A percentile compares a stretch with the other conserved stretches of the same genome.
Evolutionary conservation across 1,140 invertebrate species (phyloP).

Genomic region (Pectinophora gossypiella): DNA sequence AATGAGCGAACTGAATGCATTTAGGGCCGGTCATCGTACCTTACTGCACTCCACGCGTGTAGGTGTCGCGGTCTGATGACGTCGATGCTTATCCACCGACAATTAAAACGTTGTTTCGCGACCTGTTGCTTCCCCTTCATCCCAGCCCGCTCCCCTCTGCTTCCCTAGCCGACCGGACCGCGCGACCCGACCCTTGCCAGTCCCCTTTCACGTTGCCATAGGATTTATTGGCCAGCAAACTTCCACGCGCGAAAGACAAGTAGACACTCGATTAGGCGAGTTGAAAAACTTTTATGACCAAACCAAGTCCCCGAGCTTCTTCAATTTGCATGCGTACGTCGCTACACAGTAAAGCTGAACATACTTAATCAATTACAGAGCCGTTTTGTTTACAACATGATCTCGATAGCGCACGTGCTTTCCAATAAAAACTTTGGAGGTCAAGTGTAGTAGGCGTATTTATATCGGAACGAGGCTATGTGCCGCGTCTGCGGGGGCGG

Average conservation of each 20-base stretch:
- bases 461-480: slow-evolving; percentile 69
- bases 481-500: slow-evolving; percentile 66
- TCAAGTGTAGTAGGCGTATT: slow-evolving; percentile 75
- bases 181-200: slow-evolving; percentile 23
- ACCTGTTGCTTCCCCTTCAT: slow-evolving; percentile 61
- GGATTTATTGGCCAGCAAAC: slow-evolving; percentile 34
- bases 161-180: slow-evolving; percentile 29
- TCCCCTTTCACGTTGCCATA: slow-evolving; percentile 21
- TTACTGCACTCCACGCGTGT: slow-evolving; percentile 26
- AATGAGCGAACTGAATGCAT: slow-evolving; percentile 43
- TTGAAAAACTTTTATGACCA: slow-evolving; percentile 15
- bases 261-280: slow-evolving; percentile 24
- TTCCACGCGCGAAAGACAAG: slow-evolving; percentile 10
- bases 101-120: slow-evolving; percentile 71
- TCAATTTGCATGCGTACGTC: no score
- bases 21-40: slow-evolving; percentile 63
- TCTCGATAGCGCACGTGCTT: slow-evolving; percentile 64
- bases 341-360: no score
- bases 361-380: slow-evolving; percentile 9
- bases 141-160: slow-evolving; percentile 19
- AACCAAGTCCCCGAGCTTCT: background rate
- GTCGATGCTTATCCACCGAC: slow-evolving; percentile 63
- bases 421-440: slow-evolving; percentile 74
- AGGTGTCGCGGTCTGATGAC: slow-evolving; percentile 57
- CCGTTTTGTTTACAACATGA: slow-evolving; percentile 57